A percentile compares a stretch with the other conserved stretches of the same genome.
Conservation (phyloP, 2,113 vertebrate species). For the Clinocottus analis region DNA sequence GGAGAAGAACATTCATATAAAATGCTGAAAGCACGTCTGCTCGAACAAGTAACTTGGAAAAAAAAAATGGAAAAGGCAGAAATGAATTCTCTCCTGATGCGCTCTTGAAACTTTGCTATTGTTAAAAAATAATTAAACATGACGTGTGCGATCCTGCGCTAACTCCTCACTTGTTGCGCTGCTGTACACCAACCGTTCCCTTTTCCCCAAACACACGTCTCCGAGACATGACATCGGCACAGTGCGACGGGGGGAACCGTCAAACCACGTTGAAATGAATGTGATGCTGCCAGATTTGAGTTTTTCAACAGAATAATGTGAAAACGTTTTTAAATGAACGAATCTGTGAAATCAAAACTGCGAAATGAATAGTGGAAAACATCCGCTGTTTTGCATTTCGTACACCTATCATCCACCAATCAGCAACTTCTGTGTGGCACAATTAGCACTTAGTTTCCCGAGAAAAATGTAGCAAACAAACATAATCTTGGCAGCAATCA, state of each 20-base stretch:
- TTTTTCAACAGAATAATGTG: neutral
- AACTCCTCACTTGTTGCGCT: neutral
- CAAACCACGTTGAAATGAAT: neutral
- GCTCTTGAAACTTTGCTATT: slow-evolving; percentile 1
- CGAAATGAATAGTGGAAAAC: neutral
- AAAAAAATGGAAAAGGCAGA: slow-evolving; percentile 17
- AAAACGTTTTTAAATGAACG: neutral
- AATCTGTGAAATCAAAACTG: neutral
- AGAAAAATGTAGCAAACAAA: neutral
- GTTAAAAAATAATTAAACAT: neutral
- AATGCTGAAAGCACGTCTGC: slow-evolving; percentile 25
- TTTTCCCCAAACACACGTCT: neutral
- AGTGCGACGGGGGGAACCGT: too few species aligned
- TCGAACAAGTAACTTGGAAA: slow-evolving; percentile 6
- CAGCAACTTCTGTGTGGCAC: neutral
- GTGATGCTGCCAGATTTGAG: neutral
- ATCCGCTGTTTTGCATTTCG: neutral
- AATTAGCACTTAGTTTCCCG: too few species aligned
- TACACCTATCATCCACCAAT: neutral
- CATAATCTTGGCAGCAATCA: neutral
- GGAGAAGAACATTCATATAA: neutral
- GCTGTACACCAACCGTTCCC: neutral
- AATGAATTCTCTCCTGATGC: neutral
- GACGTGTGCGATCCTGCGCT: neutral
- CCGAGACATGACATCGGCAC: neutral